Evolutionary conservation across 2,888 invertebrate genomes (phyloP).

Genomic region (Saturnia japonica): DNA sequence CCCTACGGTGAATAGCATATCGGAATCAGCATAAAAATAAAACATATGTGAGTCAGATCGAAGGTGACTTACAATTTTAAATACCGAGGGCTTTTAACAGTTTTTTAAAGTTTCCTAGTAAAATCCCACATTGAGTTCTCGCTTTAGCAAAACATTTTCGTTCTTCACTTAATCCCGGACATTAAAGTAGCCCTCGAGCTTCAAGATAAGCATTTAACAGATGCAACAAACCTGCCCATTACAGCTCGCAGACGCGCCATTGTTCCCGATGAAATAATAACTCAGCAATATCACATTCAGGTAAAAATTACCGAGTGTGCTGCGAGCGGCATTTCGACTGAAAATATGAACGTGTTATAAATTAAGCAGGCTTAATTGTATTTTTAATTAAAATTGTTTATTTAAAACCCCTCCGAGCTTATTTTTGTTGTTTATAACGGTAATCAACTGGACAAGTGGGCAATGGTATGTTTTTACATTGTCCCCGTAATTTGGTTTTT

Average conservation of each 20-base stretch:
- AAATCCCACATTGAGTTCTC: neutral
- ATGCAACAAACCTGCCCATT: slow-evolving; percentile 73
- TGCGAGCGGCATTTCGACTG: slow-evolving; percentile 22
- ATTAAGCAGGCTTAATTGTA: slow-evolving; percentile 14
- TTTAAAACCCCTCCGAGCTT: neutral
- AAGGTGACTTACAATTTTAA: too few species aligned
- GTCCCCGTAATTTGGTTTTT: too few species aligned
- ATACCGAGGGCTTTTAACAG: neutral
- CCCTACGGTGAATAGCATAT: too few species aligned
- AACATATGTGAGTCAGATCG: too few species aligned
- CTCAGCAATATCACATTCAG: slow-evolving; percentile 34
- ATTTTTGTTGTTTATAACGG: neutral
- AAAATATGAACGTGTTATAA: slow-evolving; percentile 16
- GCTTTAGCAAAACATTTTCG: slow-evolving; percentile 11
- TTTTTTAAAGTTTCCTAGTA: neutral
- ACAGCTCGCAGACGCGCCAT: slow-evolving; percentile 58
- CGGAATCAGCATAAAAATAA: too few species aligned
- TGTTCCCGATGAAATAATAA: slow-evolving; percentile 73
- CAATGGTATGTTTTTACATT: neutral
- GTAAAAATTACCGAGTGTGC: slow-evolving; percentile 55
- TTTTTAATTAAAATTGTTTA: slow-evolving; percentile 22
- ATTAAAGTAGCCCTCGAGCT: slow-evolving; percentile 54
- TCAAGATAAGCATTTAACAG: slow-evolving; percentile 77
- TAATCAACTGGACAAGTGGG: neutral
- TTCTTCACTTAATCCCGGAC: slow-evolving; percentile 39